These are phyloP conservation scores for Thalpophila matura DNA, from an alignment of 2,888 invertebrate genomes.

Conservation along the genomic window DNA sequence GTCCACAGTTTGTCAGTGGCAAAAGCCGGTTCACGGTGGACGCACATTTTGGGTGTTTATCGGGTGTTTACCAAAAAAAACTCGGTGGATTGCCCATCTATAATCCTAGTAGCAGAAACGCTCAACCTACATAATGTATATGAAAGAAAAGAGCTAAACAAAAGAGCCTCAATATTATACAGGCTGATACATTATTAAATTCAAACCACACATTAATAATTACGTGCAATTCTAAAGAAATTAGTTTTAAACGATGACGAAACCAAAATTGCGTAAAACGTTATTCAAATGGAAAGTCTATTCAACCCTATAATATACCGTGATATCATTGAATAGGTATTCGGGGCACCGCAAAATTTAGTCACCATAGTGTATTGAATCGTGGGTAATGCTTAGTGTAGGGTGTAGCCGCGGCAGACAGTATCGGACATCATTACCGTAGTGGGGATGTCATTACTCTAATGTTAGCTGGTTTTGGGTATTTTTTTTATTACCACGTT, in stretches of 20 bases:
- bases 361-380: constrained; percentile 81
- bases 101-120: no score
- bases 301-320: constrained; percentile 71
- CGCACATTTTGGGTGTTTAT: no score
- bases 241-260: constrained; percentile 72
- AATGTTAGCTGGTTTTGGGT: constrained; percentile 31
- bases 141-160: no score
- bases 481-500: no score
- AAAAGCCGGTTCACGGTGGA: no score
- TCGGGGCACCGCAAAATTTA: constrained; percentile 85
- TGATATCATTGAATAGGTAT: constrained; percentile 80
- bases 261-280: constrained; percentile 71
- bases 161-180: no score
- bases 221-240: constrained; percentile 47
- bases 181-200: background rate
- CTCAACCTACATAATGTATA: no score
- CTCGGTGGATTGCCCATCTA: no score
- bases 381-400: constrained; percentile 75
- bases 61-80: no score
- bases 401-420: constrained; percentile 35
- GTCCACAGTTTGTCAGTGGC: background rate
- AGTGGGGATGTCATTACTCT: constrained; percentile 40
- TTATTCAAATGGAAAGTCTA: constrained; percentile 77
- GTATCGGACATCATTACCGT: constrained; percentile 52
- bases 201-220: constrained; percentile 1